phyloP scores from a whole-genome alignment of 2,888 invertebrate genomes.

The Stictocephala bisonia region DNA sequence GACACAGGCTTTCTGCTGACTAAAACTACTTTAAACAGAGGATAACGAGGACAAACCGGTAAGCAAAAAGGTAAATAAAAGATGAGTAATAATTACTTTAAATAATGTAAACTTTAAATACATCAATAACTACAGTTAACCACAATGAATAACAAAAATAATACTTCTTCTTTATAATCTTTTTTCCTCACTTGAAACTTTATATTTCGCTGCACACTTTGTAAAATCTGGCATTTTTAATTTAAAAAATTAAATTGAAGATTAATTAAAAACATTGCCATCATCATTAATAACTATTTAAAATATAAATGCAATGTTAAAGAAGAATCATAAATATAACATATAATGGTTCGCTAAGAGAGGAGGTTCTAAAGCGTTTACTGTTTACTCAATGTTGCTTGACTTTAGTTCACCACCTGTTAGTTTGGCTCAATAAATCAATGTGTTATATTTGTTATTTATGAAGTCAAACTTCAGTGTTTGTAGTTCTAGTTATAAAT shows the following conservation, averaged over 20 bases:
- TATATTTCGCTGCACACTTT: no score
- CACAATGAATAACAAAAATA: constrained; percentile 43
- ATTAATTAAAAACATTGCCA: no score
- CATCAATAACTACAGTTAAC: constrained; percentile 5
- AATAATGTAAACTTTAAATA: constrained; percentile 42
- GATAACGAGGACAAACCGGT: constrained; percentile 48
- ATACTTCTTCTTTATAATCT: constrained; percentile 19
- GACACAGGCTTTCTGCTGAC: constrained; percentile 50
- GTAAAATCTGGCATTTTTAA: no score
- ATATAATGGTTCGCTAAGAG: no score
- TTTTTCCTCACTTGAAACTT: constrained; percentile 5
- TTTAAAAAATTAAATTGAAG: no score
- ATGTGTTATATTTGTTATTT: constrained; percentile 47
- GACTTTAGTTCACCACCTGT: constrained; percentile 26
- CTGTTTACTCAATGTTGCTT: constrained; percentile 45
- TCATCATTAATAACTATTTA: no score
- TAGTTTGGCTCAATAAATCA: constrained; percentile 29
- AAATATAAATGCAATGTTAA: no score
- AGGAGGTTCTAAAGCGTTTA: constrained; percentile 43
- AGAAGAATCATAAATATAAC: no score
- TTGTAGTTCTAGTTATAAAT: constrained; percentile 11
- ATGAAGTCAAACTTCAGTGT: background rate
- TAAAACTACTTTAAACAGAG: constrained; percentile 46
- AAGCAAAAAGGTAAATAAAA: constrained; percentile 52
- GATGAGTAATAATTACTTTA: constrained; percentile 24